Percentiles rank a stretch among this genome's conserved stretches.
These are phyloP conservation scores for Hozukius guyotensis DNA, from an alignment of 2,797 vertebrate species.

Conservation along the genomic window DNA sequence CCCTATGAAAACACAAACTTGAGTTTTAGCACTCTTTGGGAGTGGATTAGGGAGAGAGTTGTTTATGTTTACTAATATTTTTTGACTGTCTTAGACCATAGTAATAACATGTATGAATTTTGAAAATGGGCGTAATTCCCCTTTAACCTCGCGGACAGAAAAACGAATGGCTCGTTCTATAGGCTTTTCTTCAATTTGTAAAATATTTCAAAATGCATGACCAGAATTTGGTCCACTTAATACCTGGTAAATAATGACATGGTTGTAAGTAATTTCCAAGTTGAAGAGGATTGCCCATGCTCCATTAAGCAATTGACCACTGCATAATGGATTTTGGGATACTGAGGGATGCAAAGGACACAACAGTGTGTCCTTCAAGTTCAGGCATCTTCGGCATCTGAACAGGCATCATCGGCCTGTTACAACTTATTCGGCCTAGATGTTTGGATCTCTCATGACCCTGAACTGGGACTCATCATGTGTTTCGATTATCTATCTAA, in stretches of 20 bases:
- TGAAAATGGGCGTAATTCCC: not conserved
- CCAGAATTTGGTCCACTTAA: not conserved
- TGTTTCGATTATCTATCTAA: slow-evolving; percentile 9
- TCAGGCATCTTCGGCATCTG: not conserved
- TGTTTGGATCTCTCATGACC: not conserved
- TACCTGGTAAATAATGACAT: not conserved
- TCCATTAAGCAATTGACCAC: not conserved
- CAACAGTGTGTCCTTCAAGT: not conserved
- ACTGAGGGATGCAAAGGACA: not conserved
- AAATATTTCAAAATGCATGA: not conserved
- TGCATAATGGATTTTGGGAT: not conserved
- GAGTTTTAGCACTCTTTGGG: too few species aligned
- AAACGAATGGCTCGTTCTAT: not conserved
- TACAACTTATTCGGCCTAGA: not conserved
- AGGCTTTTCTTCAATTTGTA: not conserved
- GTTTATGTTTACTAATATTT: too few species aligned
- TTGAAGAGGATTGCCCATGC: not conserved
- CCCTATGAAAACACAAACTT: too few species aligned
- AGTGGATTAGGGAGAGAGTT: too few species aligned
- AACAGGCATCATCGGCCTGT: not conserved
- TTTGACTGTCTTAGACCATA: too few species aligned
- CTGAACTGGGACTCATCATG: not conserved
- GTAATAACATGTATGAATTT: too few species aligned
- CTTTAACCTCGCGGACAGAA: not conserved
- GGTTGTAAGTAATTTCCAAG: not conserved